Conservation (phyloP, 2,113 vertebrate genomes). For the Phocoena sinus region DNA sequence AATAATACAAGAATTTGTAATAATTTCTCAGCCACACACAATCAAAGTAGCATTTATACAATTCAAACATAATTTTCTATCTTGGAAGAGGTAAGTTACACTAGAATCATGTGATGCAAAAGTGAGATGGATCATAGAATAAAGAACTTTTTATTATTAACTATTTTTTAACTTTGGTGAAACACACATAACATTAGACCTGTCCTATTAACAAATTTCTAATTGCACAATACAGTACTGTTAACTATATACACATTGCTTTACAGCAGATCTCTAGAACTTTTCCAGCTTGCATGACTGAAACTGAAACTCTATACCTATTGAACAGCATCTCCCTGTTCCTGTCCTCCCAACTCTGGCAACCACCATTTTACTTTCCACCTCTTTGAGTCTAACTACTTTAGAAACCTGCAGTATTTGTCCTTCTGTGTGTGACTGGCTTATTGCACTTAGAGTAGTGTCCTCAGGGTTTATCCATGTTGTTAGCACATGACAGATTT, state of each 20-base stretch:
- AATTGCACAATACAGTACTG: too few species aligned
- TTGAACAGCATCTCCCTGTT: background rate
- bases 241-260: background rate
- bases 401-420: background rate
- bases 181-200: background rate
- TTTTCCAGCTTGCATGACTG: background rate
- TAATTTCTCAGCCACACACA: background rate
- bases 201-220: background rate
- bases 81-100: background rate
- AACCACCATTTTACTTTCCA: background rate
- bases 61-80: background rate
- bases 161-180: background rate
- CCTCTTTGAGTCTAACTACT: background rate
- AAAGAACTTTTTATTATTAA: background rate
- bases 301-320: background rate
- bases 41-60: background rate
- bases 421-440: background rate
- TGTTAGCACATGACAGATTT: background rate
- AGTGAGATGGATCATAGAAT: background rate
- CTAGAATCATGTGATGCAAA: background rate
- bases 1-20: background rate
- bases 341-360: background rate
- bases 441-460: background rate
- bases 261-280: background rate
- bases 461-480: background rate